Conservation (phyloP, 2,797 vertebrate genomes). For the Peromyscus nudipes region DNA sequence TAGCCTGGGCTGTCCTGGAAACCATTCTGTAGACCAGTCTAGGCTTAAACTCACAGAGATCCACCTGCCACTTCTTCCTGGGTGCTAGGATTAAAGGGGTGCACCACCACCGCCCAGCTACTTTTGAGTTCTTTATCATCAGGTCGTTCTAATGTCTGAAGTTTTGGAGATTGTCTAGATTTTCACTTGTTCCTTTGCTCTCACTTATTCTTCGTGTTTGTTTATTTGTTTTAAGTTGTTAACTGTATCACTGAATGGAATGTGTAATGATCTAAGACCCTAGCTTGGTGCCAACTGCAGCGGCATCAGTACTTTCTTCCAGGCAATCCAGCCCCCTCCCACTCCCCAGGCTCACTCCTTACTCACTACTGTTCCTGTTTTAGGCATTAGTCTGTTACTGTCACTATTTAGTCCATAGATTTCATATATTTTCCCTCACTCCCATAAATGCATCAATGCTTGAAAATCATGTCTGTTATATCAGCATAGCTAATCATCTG, state of each 20-base stretch:
- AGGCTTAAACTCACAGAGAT: background rate
- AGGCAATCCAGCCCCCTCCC: background rate
- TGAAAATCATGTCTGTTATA: slow-evolving; percentile 6
- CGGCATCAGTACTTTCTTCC: background rate
- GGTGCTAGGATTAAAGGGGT: background rate
- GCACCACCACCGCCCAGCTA: background rate
- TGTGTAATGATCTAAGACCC: background rate
- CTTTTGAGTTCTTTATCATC: background rate
- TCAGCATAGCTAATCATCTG: background rate
- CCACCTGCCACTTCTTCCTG: background rate
- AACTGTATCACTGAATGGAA: background rate
- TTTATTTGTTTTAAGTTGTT: background rate
- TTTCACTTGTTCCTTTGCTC: background rate
- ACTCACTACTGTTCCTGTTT: background rate
- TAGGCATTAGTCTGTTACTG: background rate
- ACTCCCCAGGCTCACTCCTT: background rate
- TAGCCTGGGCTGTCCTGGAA: background rate
- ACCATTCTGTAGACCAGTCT: background rate
- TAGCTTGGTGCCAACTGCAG: background rate
- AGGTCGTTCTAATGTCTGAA: background rate
- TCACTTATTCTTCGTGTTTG: background rate
- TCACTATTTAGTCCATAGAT: background rate
- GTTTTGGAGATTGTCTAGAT: background rate
- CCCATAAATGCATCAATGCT: background rate
- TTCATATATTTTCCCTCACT: background rate